Evolutionary conservation across 2,113 vertebrate genomes (phyloP), one percentile per base, ranked within the genome.

Genomic region (Edolisoma coerulescens): DNA sequence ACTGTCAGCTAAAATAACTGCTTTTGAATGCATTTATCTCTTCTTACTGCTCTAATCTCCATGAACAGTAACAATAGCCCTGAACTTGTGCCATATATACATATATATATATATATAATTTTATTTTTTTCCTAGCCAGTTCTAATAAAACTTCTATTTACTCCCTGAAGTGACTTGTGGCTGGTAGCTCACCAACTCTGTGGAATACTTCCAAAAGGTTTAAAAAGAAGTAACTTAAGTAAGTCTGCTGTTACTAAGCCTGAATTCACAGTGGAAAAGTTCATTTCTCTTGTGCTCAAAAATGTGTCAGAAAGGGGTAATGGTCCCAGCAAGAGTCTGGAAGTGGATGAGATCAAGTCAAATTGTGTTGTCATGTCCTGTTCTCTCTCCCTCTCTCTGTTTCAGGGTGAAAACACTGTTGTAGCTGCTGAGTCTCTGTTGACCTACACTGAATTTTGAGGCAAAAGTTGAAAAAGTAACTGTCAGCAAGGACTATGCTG

Each of bases 21-120:
- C 70, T 63, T 90, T 49, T 70, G 23, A 57, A 33, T 75, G 20
- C 4, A 13, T 37, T 32, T 35, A 4, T 14, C 9, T 44, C 27
- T 21, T 0, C 0, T 42, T 41, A 26, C 4, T 71, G 21, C 24
- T 71, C 8, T 64, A 5, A 49, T 56, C 3, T 37, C 2, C 2
- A 1, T 14, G 35, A 33, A 20, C 22, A 16, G 14, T 32, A 44
- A 19, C 14, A 80, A 26, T 28, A 80, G 57, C 14, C 21, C 16
- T 41, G 64, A 64, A 44, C 37, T 19, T 81, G 21, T 91, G 53
- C 41, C 16, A 8, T 39, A 47, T 49, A 11, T 63, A 12, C 37
- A 18, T 23, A 45, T 17, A 61, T 30, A 30, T 22, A 24, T 26
- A 6, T 12, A 17, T 64, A 33, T 50, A 44, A n/a, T 37, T n/a